Base-by-base conservation (phyloP, 2,888 invertebrate genomes). In the Proisotoma minuta region DNA sequence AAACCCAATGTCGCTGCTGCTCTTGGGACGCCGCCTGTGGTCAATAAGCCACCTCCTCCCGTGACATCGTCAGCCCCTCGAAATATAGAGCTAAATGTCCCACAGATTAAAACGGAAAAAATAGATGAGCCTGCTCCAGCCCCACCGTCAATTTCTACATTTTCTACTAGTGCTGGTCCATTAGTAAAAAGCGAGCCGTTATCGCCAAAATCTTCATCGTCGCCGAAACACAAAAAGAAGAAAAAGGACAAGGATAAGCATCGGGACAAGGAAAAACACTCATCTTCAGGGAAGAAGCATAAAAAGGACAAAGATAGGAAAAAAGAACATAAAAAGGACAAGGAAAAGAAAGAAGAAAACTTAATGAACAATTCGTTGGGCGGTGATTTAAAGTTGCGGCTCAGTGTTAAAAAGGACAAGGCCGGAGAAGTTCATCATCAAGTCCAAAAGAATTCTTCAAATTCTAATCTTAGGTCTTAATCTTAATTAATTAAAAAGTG, bases 221-320 rank as follows among this genome's bases (percentile, higher is more conserved):
- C 52, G 47, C 65, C 53, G 53, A 68, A 63, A 18, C 51, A 59
- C 3, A 65, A 63, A 28, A 68, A 68, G 57, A 65, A 57, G 50
- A 67, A 72, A 58, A 66, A 71, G 54, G 63, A 71, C 43, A 67
- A 72, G 39, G 67, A 70, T 39, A 69, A 69, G 51, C 62, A 68
- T 43, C 69, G 70, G 43, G 69, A 72, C 40, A 73, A 71, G 62
- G 71, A 71, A 22, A 63, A 68, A 12, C 54, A 60, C 23, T 58
- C 54, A 18, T 60, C 65, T 28, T 60, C 62, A 26, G 62, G 66
- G 24, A 64, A 64, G 61, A 62, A 69, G 27, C 56, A 67, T 23
- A 66, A 70, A 40, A 63, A 67, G 59, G 63, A 70, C 3, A 67
- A 70, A 28, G 60, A 69, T 27, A 64, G 64, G 24, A 58, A 69